Conservation (phyloP, 2,113 vertebrate species). For the Proterorhinus semilunaris region DNA sequence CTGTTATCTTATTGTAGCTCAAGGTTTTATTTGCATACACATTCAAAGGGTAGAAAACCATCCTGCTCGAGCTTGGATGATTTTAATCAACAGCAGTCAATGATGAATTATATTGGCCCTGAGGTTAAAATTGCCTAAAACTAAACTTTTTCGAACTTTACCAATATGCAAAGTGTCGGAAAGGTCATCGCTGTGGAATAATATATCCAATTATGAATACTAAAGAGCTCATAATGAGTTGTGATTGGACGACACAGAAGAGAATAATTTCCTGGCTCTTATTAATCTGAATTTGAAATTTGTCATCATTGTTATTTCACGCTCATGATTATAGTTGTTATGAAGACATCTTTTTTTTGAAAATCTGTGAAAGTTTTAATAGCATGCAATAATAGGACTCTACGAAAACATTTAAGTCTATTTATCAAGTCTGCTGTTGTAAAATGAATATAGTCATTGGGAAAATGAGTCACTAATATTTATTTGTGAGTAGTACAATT, state of each 20-base stretch:
- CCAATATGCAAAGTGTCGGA: neutral
- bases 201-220: neutral
- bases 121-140: neutral
- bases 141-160: no score
- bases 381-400: slow-evolving; percentile 15
- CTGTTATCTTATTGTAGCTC: no score
- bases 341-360: slow-evolving; percentile 20
- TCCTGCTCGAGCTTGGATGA: no score
- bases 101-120: neutral
- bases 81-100: neutral
- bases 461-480: neutral
- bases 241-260: neutral
- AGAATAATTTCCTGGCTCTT: neutral
- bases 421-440: slow-evolving; percentile 5
- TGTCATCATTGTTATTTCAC: slow-evolving; percentile 5
- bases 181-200: neutral
- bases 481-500: neutral
- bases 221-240: neutral
- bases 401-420: neutral
- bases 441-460: neutral
- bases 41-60: no score
- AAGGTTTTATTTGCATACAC: no score
- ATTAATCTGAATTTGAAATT: neutral
- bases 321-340: slow-evolving; percentile 21
- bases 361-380: slow-evolving; percentile 25